A percentile compares a stretch with the other conserved stretches of the same genome.
Conservation (phyloP, 2,113 vertebrate species). For the Guaruba guarouba region DNA sequence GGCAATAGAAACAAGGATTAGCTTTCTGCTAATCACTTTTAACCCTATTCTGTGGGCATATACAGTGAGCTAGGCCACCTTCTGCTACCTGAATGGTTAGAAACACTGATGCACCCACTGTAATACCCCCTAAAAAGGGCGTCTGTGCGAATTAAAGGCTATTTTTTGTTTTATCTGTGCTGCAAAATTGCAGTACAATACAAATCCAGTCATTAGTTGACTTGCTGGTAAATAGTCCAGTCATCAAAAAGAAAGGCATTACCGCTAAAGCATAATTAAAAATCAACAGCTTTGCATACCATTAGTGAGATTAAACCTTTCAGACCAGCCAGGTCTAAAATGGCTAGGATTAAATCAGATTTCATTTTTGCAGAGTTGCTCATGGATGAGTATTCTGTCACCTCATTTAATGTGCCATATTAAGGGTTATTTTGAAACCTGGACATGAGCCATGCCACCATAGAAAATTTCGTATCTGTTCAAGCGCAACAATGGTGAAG, state of each 20-base stretch:
- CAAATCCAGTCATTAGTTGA: neutral
- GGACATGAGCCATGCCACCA: neutral
- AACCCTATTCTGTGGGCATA: neutral
- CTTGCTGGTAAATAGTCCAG: neutral
- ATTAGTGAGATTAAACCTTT: neutral
- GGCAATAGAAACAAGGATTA: neutral
- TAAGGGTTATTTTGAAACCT: conserved; percentile 16
- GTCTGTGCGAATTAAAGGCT: neutral
- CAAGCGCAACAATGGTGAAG: neutral
- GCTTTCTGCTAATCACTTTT: neutral
- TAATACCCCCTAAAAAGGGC: neutral
- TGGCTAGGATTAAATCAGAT: neutral
- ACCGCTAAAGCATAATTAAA: neutral
- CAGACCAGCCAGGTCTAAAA: neutral
- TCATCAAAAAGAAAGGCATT: neutral
- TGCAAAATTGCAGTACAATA: neutral
- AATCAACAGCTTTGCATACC: neutral
- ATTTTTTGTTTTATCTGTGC: neutral
- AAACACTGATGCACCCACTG: neutral
- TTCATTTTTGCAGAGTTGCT: neutral
- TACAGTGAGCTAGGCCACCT: neutral
- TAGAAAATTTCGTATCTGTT: neutral
- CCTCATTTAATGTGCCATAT: neutral
- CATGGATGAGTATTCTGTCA: neutral
- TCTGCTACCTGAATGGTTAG: neutral